Evolutionary conservation across 2,113 vertebrate species (phyloP).

Genomic region (Thalassoma bifasciatum): DNA sequence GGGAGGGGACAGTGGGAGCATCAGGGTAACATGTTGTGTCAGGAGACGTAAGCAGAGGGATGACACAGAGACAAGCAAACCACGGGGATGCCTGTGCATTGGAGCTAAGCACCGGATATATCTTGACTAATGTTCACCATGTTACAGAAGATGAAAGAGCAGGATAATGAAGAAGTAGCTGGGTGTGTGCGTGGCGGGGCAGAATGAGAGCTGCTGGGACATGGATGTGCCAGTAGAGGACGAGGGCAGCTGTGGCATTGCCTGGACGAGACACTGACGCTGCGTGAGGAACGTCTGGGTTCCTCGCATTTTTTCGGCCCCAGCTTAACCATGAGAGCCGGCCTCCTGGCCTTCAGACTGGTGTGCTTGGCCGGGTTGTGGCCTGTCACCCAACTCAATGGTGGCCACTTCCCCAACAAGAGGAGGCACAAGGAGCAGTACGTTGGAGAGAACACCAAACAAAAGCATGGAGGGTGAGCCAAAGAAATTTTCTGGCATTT

Average conservation of each 20-base stretch:
- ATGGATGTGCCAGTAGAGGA: constrained; percentile 62
- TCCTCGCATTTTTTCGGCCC: constrained; percentile 59
- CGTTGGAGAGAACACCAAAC: constrained; percentile 65
- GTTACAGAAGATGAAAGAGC: constrained; percentile 53
- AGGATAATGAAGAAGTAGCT: constrained; percentile 36
- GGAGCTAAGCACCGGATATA: constrained; percentile 61
- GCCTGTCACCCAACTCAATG: constrained; percentile 75
- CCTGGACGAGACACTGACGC: constrained; percentile 56
- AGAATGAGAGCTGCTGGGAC: constrained; percentile 60
- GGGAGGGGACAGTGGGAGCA: constrained; percentile 68
- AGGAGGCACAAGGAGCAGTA: constrained; percentile 80
- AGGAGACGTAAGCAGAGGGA: constrained; percentile 62
- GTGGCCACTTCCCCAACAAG: constrained; percentile 73
- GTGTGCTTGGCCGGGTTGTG: constrained; percentile 80
- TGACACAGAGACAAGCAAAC: constrained; percentile 59
- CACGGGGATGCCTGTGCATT: constrained; percentile 41
- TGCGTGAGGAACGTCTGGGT: constrained; percentile 59
- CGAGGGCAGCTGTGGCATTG: constrained; percentile 53
- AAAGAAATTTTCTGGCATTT: not conserved
- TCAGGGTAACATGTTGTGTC: constrained; percentile 65
- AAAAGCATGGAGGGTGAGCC: constrained; percentile 80
- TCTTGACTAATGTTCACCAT: constrained; percentile 53
- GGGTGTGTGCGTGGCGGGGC: constrained; percentile 23
- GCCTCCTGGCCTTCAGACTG: constrained; percentile 75
- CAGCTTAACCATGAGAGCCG: constrained; percentile 75